Evolutionary conservation across 2,888 invertebrate genomes (phyloP).

Genomic region (Rhodophaea formosa): DNA sequence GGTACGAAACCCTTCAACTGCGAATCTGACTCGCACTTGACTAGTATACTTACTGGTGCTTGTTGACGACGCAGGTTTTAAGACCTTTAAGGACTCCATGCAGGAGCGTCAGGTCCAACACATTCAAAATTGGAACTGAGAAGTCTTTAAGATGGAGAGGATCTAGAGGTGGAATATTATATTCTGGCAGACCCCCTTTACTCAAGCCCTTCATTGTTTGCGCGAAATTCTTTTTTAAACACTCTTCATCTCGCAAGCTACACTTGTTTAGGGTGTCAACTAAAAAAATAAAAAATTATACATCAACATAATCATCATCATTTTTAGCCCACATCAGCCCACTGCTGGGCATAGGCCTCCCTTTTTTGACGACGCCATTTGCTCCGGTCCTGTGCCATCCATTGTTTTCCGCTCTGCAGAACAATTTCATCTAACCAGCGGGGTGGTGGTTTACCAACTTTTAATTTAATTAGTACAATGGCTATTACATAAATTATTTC

Average conservation of each 20-base stretch:
- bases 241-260: slow-evolving; percentile 37
- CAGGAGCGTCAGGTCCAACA: slow-evolving; percentile 37
- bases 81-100: slow-evolving; percentile 45
- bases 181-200: slow-evolving; percentile 40
- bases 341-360: no score
- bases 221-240: slow-evolving; percentile 34
- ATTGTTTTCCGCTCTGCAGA: no score
- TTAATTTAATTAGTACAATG: no score
- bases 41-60: slow-evolving; percentile 25
- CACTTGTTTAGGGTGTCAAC: slow-evolving; percentile 43
- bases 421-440: no score
- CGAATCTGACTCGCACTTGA: no score
- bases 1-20: no score
- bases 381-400: no score
- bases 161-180: slow-evolving; percentile 42
- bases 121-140: slow-evolving; percentile 30
- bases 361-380: no score
- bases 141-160: slow-evolving; percentile 40
- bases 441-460: no score
- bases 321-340: no score
- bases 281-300: slow-evolving; percentile 19
- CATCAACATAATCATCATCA: not conserved
- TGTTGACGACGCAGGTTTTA: slow-evolving; percentile 38
- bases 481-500: no score
- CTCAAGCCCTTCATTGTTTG: slow-evolving; percentile 30